Evolutionary conservation across 2,797 vertebrate species (phyloP).

Genomic region (Coregonus ussuriensis): DNA sequence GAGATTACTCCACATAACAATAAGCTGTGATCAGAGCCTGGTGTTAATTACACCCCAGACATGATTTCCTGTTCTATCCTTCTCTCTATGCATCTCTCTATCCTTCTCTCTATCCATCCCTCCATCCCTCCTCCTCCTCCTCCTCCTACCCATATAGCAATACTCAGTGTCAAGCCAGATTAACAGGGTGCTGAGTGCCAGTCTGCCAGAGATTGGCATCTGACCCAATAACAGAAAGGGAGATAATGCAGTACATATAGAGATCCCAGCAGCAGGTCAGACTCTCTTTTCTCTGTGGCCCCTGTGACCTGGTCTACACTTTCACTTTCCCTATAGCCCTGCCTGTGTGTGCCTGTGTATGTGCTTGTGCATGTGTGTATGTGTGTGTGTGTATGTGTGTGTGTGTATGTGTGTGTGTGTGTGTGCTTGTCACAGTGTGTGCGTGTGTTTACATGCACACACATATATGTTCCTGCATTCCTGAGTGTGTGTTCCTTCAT

Average conservation of each 20-base stretch:
- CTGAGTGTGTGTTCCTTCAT: not conserved
- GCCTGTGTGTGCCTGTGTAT: too few relatives aligned
- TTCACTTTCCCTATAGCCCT: too few relatives aligned
- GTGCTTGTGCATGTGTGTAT: not conserved
- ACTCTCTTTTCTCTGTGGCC: too few relatives aligned
- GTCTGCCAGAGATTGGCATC: not conserved
- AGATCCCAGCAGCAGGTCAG: not conserved
- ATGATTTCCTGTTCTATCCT: slow-evolving; percentile 12
- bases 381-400: not conserved
- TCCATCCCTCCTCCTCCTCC: not conserved
- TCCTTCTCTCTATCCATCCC: not conserved
- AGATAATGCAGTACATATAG: too few relatives aligned
- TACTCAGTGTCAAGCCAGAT: not conserved
- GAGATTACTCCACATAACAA: slow-evolving; percentile 15
- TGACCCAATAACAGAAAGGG: too few relatives aligned
- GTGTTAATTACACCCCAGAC: slow-evolving; percentile 51
- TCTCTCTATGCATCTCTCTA: not conserved
- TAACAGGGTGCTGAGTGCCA: not conserved
- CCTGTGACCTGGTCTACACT: not conserved
- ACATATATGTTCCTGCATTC: not conserved
- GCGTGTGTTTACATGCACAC: not conserved
- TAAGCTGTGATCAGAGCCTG: slow-evolving; percentile 34
- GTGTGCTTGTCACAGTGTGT: not conserved
- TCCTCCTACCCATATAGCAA: not conserved
- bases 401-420: not conserved